These are phyloP conservation scores for Perdita meconis DNA, from an alignment of 2,888 invertebrate species.

Conservation along the genomic window DNA sequence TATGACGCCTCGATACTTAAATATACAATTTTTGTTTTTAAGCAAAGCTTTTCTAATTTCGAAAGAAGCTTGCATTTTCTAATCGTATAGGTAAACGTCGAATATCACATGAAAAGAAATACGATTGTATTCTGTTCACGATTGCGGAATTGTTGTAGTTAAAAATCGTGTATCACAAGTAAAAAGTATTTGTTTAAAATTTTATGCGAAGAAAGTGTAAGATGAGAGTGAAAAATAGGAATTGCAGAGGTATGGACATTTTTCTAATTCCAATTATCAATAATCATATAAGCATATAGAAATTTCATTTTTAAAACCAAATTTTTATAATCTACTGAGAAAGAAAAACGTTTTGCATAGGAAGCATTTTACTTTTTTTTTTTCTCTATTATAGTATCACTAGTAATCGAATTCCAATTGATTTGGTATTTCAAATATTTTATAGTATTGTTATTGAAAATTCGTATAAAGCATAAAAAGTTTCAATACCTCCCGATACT, in stretches of 20 bases:
- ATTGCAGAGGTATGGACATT: background rate
- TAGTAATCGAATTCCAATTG: too few species aligned
- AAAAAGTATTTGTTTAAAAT: conserved; percentile 28
- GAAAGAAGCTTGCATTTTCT: conserved; percentile 31
- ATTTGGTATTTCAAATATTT: too few species aligned
- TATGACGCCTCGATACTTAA: conserved; percentile 54
- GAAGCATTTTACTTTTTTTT: too few species aligned
- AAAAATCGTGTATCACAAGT: conserved; percentile 40
- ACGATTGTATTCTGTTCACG: conserved; percentile 37
- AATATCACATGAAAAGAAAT: conserved; percentile 3
- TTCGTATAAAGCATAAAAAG: too few species aligned
- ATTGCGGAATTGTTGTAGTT: conserved; percentile 28
- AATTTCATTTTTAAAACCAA: too few species aligned
- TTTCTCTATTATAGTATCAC: too few species aligned
- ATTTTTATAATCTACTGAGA: too few species aligned
- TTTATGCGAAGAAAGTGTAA: conserved; percentile 33
- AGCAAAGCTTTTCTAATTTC: conserved; percentile 22
- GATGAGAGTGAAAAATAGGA: conserved; percentile 18
- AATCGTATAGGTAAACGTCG: conserved; percentile 7
- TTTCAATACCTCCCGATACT: too few species aligned
- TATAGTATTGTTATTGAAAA: too few species aligned
- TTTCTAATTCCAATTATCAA: too few species aligned
- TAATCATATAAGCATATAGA: too few species aligned
- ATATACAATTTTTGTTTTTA: conserved; percentile 36
- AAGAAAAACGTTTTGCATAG: too few species aligned